These are phyloP conservation scores for Rhea americana DNA, from an alignment of 2,113 vertebrate species.

Conservation along the genomic window DNA sequence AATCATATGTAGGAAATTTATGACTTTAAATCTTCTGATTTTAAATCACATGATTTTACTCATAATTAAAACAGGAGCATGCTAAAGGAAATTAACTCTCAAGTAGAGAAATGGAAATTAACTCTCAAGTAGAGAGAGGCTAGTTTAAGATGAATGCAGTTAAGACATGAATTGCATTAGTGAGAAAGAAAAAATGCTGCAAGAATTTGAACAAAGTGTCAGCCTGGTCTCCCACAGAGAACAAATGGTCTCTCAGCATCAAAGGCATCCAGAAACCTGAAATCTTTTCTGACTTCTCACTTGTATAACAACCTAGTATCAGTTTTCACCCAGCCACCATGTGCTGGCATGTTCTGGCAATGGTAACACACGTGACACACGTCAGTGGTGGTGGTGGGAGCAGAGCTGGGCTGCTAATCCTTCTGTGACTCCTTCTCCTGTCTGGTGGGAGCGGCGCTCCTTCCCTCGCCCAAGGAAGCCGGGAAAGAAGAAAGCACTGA, in stretches of 20 bases:
- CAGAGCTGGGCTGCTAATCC: neutral
- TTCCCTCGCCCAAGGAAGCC: neutral
- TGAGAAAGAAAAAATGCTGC: neutral
- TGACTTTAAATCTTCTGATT: neutral
- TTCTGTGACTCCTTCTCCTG: neutral
- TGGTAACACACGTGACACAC: neutral
- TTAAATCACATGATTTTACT: neutral
- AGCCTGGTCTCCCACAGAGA: neutral
- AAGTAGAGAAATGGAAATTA: neutral
- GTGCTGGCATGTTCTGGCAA: neutral
- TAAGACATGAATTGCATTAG: neutral
- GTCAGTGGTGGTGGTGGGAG: neutral
- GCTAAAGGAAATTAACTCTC: neutral
- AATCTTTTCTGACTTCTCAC: neutral
- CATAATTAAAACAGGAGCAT: neutral
- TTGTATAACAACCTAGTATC: neutral
- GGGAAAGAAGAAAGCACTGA: neutral
- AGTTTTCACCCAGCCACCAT: neutral
- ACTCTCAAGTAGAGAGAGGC: neutral
- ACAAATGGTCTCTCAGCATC: neutral
- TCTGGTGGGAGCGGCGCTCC: neutral
- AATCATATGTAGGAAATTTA: neutral
- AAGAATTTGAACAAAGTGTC: neutral
- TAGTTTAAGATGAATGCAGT: neutral
- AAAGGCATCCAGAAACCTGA: neutral